A percentile compares a stretch with the other conserved stretches of the same genome.
Conservation (phyloP, 2,888 invertebrate species). For the Dichetophora obliterata region DNA sequence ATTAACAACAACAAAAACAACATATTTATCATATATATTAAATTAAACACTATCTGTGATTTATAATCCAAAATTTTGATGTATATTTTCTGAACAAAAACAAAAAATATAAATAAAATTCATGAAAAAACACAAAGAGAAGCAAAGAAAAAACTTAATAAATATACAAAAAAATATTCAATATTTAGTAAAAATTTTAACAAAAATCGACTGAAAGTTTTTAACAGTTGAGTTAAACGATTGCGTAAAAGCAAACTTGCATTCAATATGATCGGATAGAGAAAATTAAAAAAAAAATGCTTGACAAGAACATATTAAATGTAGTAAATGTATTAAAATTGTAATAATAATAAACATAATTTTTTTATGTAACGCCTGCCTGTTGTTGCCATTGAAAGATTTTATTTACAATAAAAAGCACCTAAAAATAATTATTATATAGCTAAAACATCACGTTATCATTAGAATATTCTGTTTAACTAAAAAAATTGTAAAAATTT, state of each 20-base stretch:
- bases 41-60: constrained; percentile 71
- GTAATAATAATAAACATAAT: constrained; percentile 5
- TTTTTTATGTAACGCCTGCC: constrained; percentile 50
- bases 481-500: background rate
- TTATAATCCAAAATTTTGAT: constrained; percentile 71
- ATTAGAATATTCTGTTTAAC: background rate
- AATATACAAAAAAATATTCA: constrained; percentile 51
- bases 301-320: background rate
- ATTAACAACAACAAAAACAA: constrained; percentile 53
- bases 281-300: constrained; percentile 16
- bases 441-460: constrained; percentile 43
- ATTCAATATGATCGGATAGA: constrained; percentile 36
- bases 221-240: constrained; percentile 49
- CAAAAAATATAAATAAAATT: constrained; percentile 52
- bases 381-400: constrained; percentile 54
- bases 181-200: constrained; percentile 54
- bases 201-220: constrained; percentile 46
- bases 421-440: constrained; percentile 41
- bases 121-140: constrained; percentile 50
- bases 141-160: constrained; percentile 47
- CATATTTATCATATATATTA: constrained; percentile 63
- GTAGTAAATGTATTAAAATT: constrained; percentile 2
- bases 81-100: constrained; percentile 68
- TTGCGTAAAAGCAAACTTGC: constrained; percentile 44
- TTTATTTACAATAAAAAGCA: constrained; percentile 50